These are phyloP conservation scores for Typhlichthys eigenmanni DNA, from an alignment of 2,797 vertebrate species.

Conservation along the genomic window DNA sequence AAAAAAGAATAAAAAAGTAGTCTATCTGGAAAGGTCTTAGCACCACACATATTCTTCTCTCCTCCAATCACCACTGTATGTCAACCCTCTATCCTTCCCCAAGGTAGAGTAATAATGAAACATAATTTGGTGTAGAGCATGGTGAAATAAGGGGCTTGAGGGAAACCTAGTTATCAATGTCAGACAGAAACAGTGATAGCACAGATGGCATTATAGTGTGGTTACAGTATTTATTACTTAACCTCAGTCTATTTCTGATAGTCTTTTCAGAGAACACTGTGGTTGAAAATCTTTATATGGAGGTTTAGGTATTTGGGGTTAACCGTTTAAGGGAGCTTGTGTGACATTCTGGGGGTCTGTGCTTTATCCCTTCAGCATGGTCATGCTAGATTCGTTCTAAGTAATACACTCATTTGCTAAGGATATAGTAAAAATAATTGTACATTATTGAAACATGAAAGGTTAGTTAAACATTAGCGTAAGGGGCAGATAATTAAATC, in stretches of 20 bases:
- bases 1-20: too few species aligned
- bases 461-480: too few species aligned
- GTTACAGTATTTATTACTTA: constrained; percentile 25
- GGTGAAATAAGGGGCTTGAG: constrained; percentile 1
- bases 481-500: too few species aligned
- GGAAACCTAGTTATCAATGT: constrained; percentile 14
- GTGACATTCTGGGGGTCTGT: too few species aligned
- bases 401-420: too few species aligned
- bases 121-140: neutral
- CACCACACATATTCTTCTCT: neutral
- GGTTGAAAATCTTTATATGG: constrained; percentile 13
- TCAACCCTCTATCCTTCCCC: neutral
- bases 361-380: too few species aligned
- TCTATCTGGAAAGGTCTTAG: neutral
- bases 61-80: neutral
- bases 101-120: neutral
- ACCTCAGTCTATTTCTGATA: too few species aligned
- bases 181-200: constrained; percentile 10
- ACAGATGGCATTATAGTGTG: constrained; percentile 21
- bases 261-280: neutral
- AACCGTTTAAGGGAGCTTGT: too few species aligned
- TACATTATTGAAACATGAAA: too few species aligned
- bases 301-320: constrained; percentile 4
- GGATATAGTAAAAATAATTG: too few species aligned
- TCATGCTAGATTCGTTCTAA: too few species aligned